These are phyloP conservation scores for Branchinecta sandiegonensis DNA, from an alignment of 2,888 invertebrate species.

Conservation along the genomic window DNA sequence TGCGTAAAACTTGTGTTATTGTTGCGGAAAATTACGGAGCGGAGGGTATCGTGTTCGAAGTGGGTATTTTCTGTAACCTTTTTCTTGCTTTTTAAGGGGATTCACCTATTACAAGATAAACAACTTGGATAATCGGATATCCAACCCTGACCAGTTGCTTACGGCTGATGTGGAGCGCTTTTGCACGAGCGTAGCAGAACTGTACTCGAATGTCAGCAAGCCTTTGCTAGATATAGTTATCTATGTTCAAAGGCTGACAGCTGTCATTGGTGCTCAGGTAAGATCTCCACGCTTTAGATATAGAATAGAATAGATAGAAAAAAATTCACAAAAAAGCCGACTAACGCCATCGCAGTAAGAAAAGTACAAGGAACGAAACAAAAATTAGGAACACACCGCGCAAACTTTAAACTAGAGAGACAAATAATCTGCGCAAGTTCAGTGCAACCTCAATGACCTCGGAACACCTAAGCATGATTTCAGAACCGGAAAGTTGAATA, in stretches of 20 bases:
- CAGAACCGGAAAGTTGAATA: no score
- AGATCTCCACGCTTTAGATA: conserved; percentile 22
- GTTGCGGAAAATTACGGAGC: no score
- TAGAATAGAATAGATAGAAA: not conserved
- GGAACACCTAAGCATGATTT: no score
- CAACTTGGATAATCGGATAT: conserved; percentile 83
- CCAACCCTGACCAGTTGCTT: conserved; percentile 87
- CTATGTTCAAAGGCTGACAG: conserved; percentile 76
- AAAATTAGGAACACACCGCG: not conserved
- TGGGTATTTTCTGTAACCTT: conserved; percentile 1
- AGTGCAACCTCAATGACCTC: no score
- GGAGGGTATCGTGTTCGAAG: no score
- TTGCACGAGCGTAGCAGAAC: conserved; percentile 83
- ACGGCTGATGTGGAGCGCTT: conserved; percentile 96
- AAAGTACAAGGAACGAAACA: not conserved
- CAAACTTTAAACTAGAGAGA: not conserved
- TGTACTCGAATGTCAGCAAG: conserved; percentile 93
- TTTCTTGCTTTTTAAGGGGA: conserved; percentile 43
- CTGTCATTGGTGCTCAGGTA: conserved; percentile 63
- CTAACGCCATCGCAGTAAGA: not conserved
- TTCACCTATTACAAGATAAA: conserved; percentile 94
- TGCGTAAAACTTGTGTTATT: no score
- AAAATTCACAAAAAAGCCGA: not conserved
- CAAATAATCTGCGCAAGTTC: no score
- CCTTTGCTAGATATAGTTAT: conserved; percentile 86